Evolutionary conservation across 2,797 vertebrate species (phyloP), one percentile per base, ranked within the genome.

Genomic region (Gadopsis marmoratus): DNA sequence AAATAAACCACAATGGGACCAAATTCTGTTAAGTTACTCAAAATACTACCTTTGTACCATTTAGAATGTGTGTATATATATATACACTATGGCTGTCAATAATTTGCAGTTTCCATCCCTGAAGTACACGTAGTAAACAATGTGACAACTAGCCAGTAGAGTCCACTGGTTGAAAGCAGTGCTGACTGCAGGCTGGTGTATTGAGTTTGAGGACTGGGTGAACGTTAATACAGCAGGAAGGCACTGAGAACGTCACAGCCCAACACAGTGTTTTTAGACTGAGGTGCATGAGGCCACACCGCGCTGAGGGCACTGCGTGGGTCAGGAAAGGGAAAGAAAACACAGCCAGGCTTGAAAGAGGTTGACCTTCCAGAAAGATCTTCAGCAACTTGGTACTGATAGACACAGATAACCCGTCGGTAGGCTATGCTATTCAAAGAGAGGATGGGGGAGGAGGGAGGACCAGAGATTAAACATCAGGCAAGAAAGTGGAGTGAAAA

Each of bases 361-460:
- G 50, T 89, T 82, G 85, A 91, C 98, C 97, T 99, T 98, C 97
- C 97, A 92, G 97, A 98, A 90, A 99, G 97, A 97, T 98, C 97
- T 96, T 98, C 97, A 96, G 96, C 96, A 96, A 98, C 97, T 96
- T 99, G 97, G 96, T 99, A 98, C 94, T 97, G 97, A 99, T 96
- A 97, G 94, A 99, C 97, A 96, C 96, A 96, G 96, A 99, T 96
- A 96, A 99, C 97, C 95, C 97, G 96, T 78, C 97, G 97, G 93
- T 98, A 99, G 17, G 97, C 98, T 97, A 98, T 97, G 96, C 97
- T 99, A 99, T 89, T 95, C 92, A 95, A 93, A 97, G 95, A 95
- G 59, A 79, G 74, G 65, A 69, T 13, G 51, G 45, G 81, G 56
- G 21, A 53, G 61, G 64, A 76, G 93, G 95, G 92, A 90, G 94